Percentiles rank a stretch among this genome's conserved stretches.
Evolutionary conservation across 2,797 vertebrate genomes (phyloP).

Genomic region (Pseudochromis fuscus): DNA sequence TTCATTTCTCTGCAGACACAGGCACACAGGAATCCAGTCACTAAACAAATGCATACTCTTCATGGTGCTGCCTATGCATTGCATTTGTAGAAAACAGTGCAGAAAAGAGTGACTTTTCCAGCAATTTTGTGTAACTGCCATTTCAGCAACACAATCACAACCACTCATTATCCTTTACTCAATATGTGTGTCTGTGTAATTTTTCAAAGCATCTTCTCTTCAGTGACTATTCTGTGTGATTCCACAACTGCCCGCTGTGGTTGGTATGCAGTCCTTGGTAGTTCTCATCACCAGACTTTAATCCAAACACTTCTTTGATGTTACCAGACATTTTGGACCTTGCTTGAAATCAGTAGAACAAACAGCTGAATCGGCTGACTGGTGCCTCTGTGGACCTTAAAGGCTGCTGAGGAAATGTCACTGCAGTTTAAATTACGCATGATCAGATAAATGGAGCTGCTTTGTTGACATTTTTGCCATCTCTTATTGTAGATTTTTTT

Average conservation of each 20-base stretch:
- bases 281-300: constrained; percentile 64
- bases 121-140: constrained; percentile 1
- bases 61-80: background rate
- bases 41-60: background rate
- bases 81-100: background rate
- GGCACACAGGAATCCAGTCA: constrained; percentile 20
- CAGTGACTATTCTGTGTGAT: constrained; percentile 35
- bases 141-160: constrained; percentile 27
- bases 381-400: constrained; percentile 62
- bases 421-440: constrained; percentile 72
- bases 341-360: constrained; percentile 59
- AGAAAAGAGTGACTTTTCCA: constrained; percentile 5
- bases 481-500: background rate
- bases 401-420: constrained; percentile 73
- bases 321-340: constrained; percentile 54
- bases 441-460: constrained; percentile 59
- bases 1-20: constrained; percentile 11
- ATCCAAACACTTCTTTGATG: constrained; percentile 72
- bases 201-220: constrained; percentile 39
- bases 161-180: background rate
- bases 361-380: constrained; percentile 67
- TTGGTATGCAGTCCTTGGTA: constrained; percentile 39
- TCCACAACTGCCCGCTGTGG: constrained; percentile 24
- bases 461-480: constrained; percentile 59
- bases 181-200: constrained; percentile 20